These are phyloP conservation scores for Arizona elegans DNA, from an alignment of 2,113 vertebrate species.

Conservation along the genomic window DNA sequence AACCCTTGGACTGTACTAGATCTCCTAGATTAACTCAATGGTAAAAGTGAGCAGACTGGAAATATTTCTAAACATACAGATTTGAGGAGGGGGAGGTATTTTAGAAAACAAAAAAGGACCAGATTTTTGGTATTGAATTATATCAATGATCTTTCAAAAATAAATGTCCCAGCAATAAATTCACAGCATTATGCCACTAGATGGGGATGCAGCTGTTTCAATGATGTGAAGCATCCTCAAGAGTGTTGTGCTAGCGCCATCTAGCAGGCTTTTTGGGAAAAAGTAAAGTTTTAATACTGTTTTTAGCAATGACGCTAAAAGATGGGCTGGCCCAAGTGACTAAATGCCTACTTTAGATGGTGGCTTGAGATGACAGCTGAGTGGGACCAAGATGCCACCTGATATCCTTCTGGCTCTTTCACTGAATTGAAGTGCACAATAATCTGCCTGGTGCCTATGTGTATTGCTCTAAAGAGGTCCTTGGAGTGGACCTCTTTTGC, in stretches of 20 bases:
- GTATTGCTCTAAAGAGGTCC: background rate
- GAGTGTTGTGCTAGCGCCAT: background rate
- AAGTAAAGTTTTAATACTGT: background rate
- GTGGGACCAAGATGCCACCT: background rate
- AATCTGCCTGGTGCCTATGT: background rate
- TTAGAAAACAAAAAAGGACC: background rate
- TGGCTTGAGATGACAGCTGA: background rate
- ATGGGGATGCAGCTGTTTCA: constrained; percentile 46
- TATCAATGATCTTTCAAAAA: background rate
- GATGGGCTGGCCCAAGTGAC: background rate
- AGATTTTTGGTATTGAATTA: background rate
- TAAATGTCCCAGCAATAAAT: background rate
- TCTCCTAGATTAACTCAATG: background rate
- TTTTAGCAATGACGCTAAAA: background rate
- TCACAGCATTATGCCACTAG: constrained; percentile 18
- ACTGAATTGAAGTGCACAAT: background rate
- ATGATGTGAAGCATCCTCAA: background rate
- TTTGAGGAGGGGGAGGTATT: background rate
- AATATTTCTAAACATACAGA: background rate
- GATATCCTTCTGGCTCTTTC: background rate
- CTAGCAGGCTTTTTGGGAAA: background rate
- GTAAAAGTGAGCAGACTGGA: background rate
- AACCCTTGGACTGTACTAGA: background rate
- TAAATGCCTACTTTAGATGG: background rate
- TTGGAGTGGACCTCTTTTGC: background rate